Base-by-base conservation (phyloP, 2,888 invertebrate genomes). In the Stramonita haemastoma region DNA sequence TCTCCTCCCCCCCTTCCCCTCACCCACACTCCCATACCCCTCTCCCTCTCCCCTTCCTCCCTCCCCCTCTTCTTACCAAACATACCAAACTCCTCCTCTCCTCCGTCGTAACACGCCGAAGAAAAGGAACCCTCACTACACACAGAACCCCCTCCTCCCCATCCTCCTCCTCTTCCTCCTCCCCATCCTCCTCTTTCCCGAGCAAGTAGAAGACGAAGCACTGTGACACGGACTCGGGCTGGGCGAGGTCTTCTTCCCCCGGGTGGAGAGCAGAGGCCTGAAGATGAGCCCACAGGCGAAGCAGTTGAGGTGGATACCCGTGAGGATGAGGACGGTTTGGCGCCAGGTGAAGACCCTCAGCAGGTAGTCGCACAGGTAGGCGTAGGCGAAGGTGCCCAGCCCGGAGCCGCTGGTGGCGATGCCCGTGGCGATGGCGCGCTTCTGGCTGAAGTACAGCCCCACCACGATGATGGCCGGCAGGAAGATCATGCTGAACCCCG, bases 381-480 rank as follows among this genome's bases (percentile, higher is more conserved):
- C 98, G 95, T 99, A 98, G 2, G 98, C 96, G 95, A 99, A 98
- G 5, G 99, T 99, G 87, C 99, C 99, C 84, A 99, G 97, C 17
- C 99, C 99, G 0, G 99, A 99, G 8, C 99, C 99, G 95, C 98
- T 98, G 0, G 98, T 98, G 0, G 98, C 98, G 91, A 99, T 98
- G 32, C 99, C 99, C 0, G 99, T 99, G 15, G 99, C 99, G 93
- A 99, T 97, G 60, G 99, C 98, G 90, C 99, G 97, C 94, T 97
- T 98, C 93, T 98, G 98, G 95, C 99, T 99, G 95, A 99, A 99
- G 97, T 99, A 99, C 92, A 98, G 98, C 2, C 99, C 99, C 79
- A 99, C 99, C 95, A 98, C 98, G 91, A 99, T 99, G 93, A 99
- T 99, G 90, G 99, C 99, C 0, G 99, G 99, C 90, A 99, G 97